A percentile compares a stretch with the other conserved stretches of the same genome.
Evolutionary conservation across 23 tunicate genomes (phyloP).

Genomic region (Trididemnum clinides): DNA sequence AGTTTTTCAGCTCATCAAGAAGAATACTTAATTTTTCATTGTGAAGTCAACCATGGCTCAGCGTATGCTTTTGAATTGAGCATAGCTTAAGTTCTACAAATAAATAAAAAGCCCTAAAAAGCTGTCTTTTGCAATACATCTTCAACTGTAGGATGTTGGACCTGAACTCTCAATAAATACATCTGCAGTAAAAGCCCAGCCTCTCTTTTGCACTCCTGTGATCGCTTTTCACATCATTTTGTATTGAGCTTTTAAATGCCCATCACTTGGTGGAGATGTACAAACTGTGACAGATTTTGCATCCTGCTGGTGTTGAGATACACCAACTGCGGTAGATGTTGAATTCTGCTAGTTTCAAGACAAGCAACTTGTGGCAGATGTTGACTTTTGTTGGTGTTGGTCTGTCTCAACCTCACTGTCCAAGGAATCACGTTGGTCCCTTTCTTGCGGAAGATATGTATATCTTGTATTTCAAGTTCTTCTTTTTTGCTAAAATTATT

Average conservation of each 20-base stretch:
- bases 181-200: not conserved
- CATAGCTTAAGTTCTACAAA: no score
- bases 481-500: not conserved
- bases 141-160: no score
- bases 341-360: not conserved
- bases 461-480: not conserved
- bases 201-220: not conserved
- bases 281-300: not conserved
- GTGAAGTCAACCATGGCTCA: no score
- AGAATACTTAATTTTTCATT: no score
- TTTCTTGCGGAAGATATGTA: not conserved
- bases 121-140: no score
- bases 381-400: not conserved
- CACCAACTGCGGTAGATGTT: not conserved
- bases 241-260: not conserved
- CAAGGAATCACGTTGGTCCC: not conserved
- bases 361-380: not conserved
- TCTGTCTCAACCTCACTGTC: not conserved
- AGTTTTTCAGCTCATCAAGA: no score
- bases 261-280: not conserved
- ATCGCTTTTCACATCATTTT: not conserved
- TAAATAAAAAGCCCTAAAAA: no score
- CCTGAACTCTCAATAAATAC: not conserved
- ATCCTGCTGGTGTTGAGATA: not conserved
- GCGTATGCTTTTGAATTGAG: no score